Conservation (phyloP, 1,140 invertebrate species). For the Drosophila tani region DNA sequence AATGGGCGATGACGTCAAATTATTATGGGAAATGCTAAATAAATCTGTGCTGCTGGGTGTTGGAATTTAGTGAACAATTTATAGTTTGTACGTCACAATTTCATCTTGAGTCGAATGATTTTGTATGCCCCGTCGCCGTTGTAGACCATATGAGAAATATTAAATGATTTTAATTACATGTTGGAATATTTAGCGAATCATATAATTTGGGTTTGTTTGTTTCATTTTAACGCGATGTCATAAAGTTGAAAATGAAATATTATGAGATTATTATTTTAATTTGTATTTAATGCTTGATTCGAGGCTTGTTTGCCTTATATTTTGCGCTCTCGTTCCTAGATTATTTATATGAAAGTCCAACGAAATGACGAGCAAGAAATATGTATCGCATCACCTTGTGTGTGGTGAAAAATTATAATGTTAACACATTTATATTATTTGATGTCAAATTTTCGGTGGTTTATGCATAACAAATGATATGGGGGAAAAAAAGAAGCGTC, state of each 20-base stretch:
- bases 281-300: constrained; percentile 28
- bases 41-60: constrained; percentile 12
- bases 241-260: constrained; percentile 36
- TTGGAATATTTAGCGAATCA: constrained; percentile 29
- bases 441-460: constrained; percentile 36
- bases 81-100: constrained; percentile 41
- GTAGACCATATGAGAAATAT: constrained; percentile 45
- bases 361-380: constrained; percentile 7
- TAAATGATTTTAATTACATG: constrained; percentile 48
- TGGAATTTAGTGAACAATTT: constrained; percentile 40
- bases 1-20: constrained; percentile 37
- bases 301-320: constrained; percentile 4
- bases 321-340: constrained; percentile 7
- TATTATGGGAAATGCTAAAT: constrained; percentile 24
- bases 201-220: constrained; percentile 28
- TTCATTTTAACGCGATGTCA: constrained; percentile 17
- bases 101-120: constrained; percentile 25
- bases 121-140: constrained; percentile 12
- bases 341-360: constrained; percentile 18
- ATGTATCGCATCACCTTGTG: constrained; percentile 14
- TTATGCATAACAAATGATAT: constrained; percentile 18
- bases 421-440: constrained; percentile 39
- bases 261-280: constrained; percentile 35
- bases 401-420: constrained; percentile 26
- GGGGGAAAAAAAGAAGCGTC: constrained; percentile 8